Base-by-base conservation (phyloP, 2,888 invertebrate genomes). In the Ormyrus labotus region DNA sequence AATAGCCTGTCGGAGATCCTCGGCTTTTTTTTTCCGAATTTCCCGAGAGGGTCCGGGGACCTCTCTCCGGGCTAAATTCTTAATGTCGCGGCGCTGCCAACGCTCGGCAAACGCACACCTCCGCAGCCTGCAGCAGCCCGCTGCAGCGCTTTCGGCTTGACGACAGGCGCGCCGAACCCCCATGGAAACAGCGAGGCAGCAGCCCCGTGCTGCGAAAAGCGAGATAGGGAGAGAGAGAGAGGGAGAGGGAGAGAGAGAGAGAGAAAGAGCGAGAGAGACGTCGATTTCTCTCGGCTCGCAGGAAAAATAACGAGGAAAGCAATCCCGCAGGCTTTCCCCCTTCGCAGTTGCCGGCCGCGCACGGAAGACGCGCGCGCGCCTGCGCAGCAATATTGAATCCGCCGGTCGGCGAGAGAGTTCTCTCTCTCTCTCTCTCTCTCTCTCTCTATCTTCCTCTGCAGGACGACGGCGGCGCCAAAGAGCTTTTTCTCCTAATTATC, bases 301-400 rank as follows among this genome's bases (percentile, higher is more conserved):
- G 34, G 57, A 61, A 9, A 11, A n/a, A 10, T 60, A 60, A 13
- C 60, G 53, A 48, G 45, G 10, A 68, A 53, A 53, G 19, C 10
- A 19, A 34, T 51, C 19, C 51, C 65, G 50, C 51, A 47, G 69
- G 69, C 69, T 69, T 69, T 69, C 10, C 61, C 9, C 57, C 47
- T 45, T n/a, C 11, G 72, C 45, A 11, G 61, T 72, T 63, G 72
- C 72, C 72, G 72, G 72, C 72, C 72, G 72, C 48, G 53, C 19
- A 19, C 19, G 19, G 19, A 19, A 19, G 19, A 19, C 19, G 19
- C 19, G 19, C 19, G 19, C 84, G 87, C 86, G 86, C 86, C 83
- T 87, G 87, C 87, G 87, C 85, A 80, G 85, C 86, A 84, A 83
- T 87, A 87, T 87, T 86, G 87, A 86, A 86, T 86, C 82, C 74